Evolutionary conservation across 2,113 vertebrate genomes (phyloP).

Genomic region (Cebidichthys violaceus): DNA sequence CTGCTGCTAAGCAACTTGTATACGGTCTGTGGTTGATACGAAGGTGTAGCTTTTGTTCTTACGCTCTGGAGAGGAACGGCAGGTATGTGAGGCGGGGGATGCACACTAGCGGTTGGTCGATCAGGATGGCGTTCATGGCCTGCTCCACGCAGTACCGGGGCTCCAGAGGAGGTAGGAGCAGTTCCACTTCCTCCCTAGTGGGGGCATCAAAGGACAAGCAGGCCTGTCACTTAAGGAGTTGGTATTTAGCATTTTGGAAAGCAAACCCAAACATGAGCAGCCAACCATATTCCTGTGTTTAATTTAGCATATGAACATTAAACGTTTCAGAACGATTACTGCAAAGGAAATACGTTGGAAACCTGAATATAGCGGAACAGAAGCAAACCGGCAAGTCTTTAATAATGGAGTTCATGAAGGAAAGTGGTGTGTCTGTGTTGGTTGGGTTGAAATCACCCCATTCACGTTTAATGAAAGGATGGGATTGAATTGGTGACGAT

Average conservation of each 20-base stretch:
- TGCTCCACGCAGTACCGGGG: slow-evolving; percentile 76
- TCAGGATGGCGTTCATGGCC: slow-evolving; percentile 77
- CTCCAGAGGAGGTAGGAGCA: slow-evolving; percentile 66
- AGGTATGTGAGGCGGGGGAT: slow-evolving; percentile 73
- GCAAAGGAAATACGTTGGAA: neutral
- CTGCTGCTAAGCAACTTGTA: neutral
- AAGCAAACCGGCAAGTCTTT: neutral
- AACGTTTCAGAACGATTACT: neutral
- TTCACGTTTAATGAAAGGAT: neutral
- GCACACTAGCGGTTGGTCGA: slow-evolving; percentile 72
- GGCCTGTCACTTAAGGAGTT: neutral
- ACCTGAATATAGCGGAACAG: neutral
- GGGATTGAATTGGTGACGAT: neutral
- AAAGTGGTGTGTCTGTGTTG: neutral
- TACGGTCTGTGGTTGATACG: neutral
- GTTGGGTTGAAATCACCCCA: neutral
- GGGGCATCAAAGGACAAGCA: slow-evolving; percentile 9
- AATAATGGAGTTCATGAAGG: neutral
- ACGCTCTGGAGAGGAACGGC: slow-evolving; percentile 68
- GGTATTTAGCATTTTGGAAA: neutral
- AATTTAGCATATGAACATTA: neutral
- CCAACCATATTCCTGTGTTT: neutral
- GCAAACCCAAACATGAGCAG: neutral
- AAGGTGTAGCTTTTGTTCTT: slow-evolving; percentile 22
- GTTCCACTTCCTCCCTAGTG: slow-evolving; percentile 71